Base-by-base conservation (phyloP, 2,888 invertebrate genomes). In the Periphyllus acericola region DNA sequence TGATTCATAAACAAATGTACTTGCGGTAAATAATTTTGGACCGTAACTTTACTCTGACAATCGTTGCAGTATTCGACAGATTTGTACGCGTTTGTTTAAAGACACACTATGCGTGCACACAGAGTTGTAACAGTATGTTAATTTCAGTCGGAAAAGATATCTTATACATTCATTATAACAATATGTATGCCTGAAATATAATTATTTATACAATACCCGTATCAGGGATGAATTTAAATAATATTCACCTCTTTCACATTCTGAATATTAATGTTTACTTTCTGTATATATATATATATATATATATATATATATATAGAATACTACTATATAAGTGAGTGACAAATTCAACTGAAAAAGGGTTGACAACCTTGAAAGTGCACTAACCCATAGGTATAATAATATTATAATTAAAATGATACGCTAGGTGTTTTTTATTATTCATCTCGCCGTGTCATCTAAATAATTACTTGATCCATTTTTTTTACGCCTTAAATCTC, bases 341-440 rank as follows among this genome's bases (percentile, higher is more conserved):
- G 52, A 34, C 11, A 1, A 75, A 75, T 32, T 40, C 6, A 40
- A 21, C 83, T 11, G 19, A 19, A 60, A 87, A 81, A 75, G 87
- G 87, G 87, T 87, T 87, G 87, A 66, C 81, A 87, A 87, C 87
- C 87, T 87, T 81, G n/a, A 36, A 60, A 29, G 74, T 71, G 86
- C 79, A 86, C 55, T 80, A 80, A 86, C 80, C 74, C 19, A 46
- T 32, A 46, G 19, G 9, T 60, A 25, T 60, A 60, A 25, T 72
- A 75, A 46, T 72, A 76, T 34, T 52, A 78, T 85, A 87, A 87
- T 87, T 87, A 87, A 87, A 86, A 81, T 40, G n/a, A 87, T 34
- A 87, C 74, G 87, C 74, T 66, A n/a, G 46, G 17, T 46, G 32
- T 66, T 72, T 87, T 86, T 29, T 80, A 60, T 32, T 79, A 80